phyloP scores from a whole-genome alignment of 2,888 invertebrate species.

The Sturmia bella region DNA sequence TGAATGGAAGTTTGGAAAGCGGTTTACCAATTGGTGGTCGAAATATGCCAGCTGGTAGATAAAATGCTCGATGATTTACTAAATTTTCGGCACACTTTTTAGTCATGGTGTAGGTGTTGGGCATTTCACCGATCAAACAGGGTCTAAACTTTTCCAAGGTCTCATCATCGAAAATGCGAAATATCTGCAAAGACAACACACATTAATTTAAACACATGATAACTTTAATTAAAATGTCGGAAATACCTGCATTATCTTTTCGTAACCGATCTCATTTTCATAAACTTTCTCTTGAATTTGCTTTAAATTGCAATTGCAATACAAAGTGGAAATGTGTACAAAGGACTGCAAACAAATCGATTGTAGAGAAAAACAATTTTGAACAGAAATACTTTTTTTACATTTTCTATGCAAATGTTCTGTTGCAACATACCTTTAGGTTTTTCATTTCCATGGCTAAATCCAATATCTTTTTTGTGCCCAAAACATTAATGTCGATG shows the following conservation, averaged over 20 bases:
- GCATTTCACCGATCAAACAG: slow-evolving; percentile 81
- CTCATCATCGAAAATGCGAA: slow-evolving; percentile 80
- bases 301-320: slow-evolving; percentile 82
- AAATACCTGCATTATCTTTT: slow-evolving; percentile 82
- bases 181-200: slow-evolving; percentile 77
- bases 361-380: background rate
- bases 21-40: slow-evolving; percentile 81
- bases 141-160: slow-evolving; percentile 80
- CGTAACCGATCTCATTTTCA: slow-evolving; percentile 82
- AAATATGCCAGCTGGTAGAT: slow-evolving; percentile 81
- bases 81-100: slow-evolving; percentile 82
- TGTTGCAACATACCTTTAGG: slow-evolving; percentile 77
- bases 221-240: background rate
- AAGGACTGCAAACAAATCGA: slow-evolving; percentile 77
- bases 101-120: slow-evolving; percentile 82
- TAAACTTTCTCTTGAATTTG: slow-evolving; percentile 81
- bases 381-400: background rate
- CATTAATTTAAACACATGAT: background rate
- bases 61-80: slow-evolving; percentile 81
- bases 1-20: background rate
- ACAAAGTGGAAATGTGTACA: slow-evolving; percentile 82
- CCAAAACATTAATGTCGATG: slow-evolving; percentile 82
- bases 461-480: slow-evolving; percentile 82
- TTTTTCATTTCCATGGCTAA: slow-evolving; percentile 81
- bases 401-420: background rate